Base-by-base conservation (phyloP, 2,888 invertebrate genomes). In the Camponotus fellah region DNA sequence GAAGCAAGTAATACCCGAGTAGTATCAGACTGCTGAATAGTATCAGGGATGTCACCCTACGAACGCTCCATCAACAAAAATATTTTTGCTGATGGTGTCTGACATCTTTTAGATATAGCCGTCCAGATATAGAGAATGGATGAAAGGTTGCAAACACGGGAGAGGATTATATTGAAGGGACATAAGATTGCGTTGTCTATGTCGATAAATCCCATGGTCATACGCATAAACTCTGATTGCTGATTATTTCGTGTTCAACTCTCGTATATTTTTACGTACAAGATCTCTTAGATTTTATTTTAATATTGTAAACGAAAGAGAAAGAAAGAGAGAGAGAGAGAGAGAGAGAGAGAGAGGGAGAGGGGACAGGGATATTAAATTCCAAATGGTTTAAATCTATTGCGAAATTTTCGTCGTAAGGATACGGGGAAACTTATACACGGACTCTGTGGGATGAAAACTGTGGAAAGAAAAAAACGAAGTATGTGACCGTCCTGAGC, bases 41-140 rank as follows among this genome's bases (percentile, higher is more conserved):
- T 32, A 3, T 8, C 8, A 62, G 32, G 21, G 62, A 64, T 14
- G 9, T 46, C 46, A 75, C 46, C 21, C 32, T 46, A 40, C 32
- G 62, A 64, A 26, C 37, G 46, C 43, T n/a, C 49, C n/a, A 75
- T 62, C 62, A 34, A 43, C 64, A 75, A 62, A 75, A 75, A 46
- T 64, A 26, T 58, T 26, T 56, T 14, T 6, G 40, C 26, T 58
- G 72, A 72, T 58, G 32, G 26, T 26, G 10, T 40, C 58, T 21
- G 37, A 40, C 34, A 34, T 34, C 46, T n/a, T 64, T 32, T 34
- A 46, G n/a, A 64, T 21, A 17, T 8, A 58, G 34, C 14, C 21
- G 3, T 32, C n/a, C 14, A n/a, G n/a, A 75, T 32, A 43, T n/a
- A 43, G 5, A 21, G 43, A 62, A n/a, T 21, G 21, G 34, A 21